Evolutionary conservation across 2,888 invertebrate genomes (phyloP).

Genomic region (Pterostichus niger): DNA sequence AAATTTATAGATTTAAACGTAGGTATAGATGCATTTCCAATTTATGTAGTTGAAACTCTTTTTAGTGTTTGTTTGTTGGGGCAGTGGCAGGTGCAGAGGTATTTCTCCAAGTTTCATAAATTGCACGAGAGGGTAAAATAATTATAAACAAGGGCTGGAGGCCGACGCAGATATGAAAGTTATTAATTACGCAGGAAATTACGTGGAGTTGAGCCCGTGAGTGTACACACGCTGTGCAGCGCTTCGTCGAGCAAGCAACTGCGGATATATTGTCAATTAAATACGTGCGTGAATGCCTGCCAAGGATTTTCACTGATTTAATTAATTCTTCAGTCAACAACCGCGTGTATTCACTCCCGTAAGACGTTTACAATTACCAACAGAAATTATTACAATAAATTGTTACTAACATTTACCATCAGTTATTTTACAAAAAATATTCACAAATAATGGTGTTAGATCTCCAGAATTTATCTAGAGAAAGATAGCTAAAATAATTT

Average conservation of each 20-base stretch:
- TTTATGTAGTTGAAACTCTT: too few relatives aligned
- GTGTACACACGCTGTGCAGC: slow-evolving; percentile 23
- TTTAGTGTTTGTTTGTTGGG: neutral
- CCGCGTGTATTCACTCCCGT: neutral
- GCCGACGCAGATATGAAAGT: slow-evolving; percentile 34
- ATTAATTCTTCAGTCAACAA: slow-evolving; percentile 55
- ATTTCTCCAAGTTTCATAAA: slow-evolving; percentile 55
- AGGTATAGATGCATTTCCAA: too few relatives aligned
- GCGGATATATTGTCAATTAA: slow-evolving; percentile 60
- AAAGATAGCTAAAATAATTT: too few relatives aligned
- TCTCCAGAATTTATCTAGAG: too few relatives aligned
- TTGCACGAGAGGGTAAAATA: slow-evolving; percentile 47
- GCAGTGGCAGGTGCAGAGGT: slow-evolving; percentile 34
- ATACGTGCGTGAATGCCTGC: slow-evolving; percentile 57
- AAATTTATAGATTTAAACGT: too few relatives aligned
- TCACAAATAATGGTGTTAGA: too few relatives aligned
- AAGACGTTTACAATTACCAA: slow-evolving; percentile 20
- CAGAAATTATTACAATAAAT: too few relatives aligned
- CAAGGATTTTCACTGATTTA: slow-evolving; percentile 57
- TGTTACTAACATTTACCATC: too few relatives aligned
- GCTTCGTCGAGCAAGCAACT: neutral
- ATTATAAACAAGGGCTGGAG: slow-evolving; percentile 44
- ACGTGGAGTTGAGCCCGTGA: slow-evolving; percentile 5
- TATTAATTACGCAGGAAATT: slow-evolving; percentile 63
- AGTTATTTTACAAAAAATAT: too few relatives aligned